phyloP scores from a whole-genome alignment of 2,113 vertebrate genomes.

The Paratilapia polleni region DNA sequence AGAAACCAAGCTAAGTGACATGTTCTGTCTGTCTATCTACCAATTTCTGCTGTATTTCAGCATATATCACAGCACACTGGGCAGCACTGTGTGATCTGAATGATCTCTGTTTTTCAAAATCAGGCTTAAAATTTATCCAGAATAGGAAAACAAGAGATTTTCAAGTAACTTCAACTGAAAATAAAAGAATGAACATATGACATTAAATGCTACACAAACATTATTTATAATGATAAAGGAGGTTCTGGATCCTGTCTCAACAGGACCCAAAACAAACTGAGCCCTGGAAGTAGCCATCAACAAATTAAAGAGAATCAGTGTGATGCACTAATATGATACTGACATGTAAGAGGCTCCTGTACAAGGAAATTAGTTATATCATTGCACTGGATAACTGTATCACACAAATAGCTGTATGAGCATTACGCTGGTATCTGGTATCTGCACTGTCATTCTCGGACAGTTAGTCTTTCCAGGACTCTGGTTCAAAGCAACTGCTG shows the following conservation, averaged over 20 bases:
- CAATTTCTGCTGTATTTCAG: no score
- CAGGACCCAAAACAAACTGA: not conserved
- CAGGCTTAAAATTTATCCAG: not conserved
- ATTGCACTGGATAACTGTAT: constrained; percentile 9
- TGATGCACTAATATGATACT: constrained; percentile 38
- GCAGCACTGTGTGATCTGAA: not conserved
- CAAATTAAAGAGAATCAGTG: constrained; percentile 39
- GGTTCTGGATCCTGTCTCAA: not conserved
- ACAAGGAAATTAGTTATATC: constrained; percentile 33
- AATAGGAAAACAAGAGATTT: not conserved
- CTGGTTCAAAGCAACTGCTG: not conserved
- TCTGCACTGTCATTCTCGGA: not conserved
- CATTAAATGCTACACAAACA: not conserved
- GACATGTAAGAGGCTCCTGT: constrained; percentile 31
- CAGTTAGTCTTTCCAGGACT: not conserved
- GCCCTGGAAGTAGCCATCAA: constrained; percentile 14
- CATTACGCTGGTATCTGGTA: not conserved
- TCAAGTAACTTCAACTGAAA: not conserved
- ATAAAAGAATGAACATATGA: not conserved
- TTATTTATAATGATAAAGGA: not conserved
- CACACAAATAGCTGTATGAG: constrained; percentile 30
- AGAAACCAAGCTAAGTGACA: not conserved
- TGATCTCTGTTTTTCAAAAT: not conserved
- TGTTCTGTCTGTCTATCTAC: no score
- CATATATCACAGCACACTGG: not conserved